Conservation (phyloP, 2,797 vertebrate species). For the Sebastes iracundus region DNA sequence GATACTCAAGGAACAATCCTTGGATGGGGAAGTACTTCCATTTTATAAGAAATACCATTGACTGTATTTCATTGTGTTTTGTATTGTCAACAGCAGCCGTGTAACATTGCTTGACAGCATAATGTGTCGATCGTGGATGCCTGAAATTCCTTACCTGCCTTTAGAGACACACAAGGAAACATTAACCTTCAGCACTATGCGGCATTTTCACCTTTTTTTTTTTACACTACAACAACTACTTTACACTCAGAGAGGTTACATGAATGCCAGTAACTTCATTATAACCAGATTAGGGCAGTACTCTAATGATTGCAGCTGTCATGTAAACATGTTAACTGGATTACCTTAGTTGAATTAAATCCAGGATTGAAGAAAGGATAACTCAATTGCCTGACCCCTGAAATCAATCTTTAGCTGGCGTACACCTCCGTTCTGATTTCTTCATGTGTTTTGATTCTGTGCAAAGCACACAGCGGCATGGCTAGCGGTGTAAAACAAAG, state of each 20-base stretch:
- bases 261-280: slow-evolving; percentile 14
- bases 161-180: not conserved
- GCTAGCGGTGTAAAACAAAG: slow-evolving; percentile 5
- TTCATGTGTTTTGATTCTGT: not conserved
- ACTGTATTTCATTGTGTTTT: not conserved
- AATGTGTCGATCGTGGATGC: not conserved
- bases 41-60: not conserved
- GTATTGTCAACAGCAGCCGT: not conserved
- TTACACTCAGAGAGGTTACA: not conserved
- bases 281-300: slow-evolving; percentile 6
- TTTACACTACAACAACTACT: not conserved
- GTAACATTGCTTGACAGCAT: not conserved
- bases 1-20: not conserved
- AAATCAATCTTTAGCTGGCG: slow-evolving; percentile 19
- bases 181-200: not conserved
- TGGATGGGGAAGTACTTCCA: not conserved
- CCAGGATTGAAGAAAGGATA: slow-evolving; percentile 26
- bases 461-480: not conserved
- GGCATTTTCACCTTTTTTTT: not conserved
- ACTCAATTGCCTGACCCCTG: slow-evolving; percentile 27
- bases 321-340: slow-evolving; percentile 29
- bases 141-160: not conserved
- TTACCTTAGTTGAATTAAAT: slow-evolving; percentile 30
- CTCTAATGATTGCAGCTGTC: slow-evolving; percentile 29
- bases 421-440: not conserved